These are phyloP conservation scores for Scaptomyza montana DNA, from an alignment of 1,140 invertebrate species.

Conservation along the genomic window DNA sequence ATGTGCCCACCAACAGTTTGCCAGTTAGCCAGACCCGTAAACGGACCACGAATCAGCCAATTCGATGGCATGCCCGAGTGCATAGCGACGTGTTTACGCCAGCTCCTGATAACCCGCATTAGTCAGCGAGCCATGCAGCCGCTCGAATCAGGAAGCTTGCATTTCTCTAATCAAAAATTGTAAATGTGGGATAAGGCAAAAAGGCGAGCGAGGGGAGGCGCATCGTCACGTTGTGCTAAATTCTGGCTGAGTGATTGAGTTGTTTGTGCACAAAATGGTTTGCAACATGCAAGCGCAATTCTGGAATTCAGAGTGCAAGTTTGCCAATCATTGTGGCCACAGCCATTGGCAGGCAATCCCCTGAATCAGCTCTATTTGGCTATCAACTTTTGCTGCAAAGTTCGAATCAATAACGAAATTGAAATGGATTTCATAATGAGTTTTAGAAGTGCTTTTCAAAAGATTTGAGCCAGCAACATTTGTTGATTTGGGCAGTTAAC, in stretches of 20 bases:
- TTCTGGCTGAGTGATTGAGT: conserved; percentile 65
- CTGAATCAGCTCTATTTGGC: conserved; percentile 48
- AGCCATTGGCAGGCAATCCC: conserved; percentile 20
- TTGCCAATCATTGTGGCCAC: conserved; percentile 45
- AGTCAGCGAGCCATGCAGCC: conserved; percentile 30
- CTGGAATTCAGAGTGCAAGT: conserved; percentile 33
- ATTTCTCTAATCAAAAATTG: conserved; percentile 72
- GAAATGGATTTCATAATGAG: conserved; percentile 24
- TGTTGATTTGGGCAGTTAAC: background rate
- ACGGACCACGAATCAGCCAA: conserved; percentile 11
- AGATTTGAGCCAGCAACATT: background rate
- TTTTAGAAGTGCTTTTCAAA: background rate
- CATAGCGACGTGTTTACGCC: conserved; percentile 49
- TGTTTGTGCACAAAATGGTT: conserved; percentile 71
- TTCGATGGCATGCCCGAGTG: conserved; percentile 30
- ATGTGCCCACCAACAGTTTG: conserved; percentile 9
- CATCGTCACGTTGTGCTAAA: conserved; percentile 37
- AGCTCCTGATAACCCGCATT: conserved; percentile 68
- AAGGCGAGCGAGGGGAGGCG: background rate
- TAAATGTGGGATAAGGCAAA: conserved; percentile 34
- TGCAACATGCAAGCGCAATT: conserved; percentile 45
- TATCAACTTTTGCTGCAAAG: conserved; percentile 44
- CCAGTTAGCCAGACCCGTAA: conserved; percentile 21
- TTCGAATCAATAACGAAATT: conserved; percentile 32
- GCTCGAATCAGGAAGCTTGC: conserved; percentile 59